Percentiles rank a stretch among this genome's conserved stretches.
These are phyloP conservation scores for Cheilosia urbana DNA, from an alignment of 2,888 invertebrate species.

Conservation along the genomic window DNA sequence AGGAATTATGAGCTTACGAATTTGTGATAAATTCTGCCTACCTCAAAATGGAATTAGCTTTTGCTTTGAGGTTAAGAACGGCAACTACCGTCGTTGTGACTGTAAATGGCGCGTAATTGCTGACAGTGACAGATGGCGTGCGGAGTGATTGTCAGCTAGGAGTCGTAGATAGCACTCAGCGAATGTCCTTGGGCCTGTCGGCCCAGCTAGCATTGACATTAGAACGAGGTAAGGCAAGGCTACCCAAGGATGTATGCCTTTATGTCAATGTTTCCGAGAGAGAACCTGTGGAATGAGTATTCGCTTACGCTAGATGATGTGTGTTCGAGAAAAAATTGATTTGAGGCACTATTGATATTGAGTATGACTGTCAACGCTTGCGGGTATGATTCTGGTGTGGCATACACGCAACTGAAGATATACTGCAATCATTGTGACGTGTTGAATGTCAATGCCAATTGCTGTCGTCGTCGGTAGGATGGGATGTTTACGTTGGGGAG, in stretches of 20 bases:
- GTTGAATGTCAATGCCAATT: conserved; percentile 45
- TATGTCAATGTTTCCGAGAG: conserved; percentile 1
- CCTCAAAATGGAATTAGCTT: conserved; percentile 12
- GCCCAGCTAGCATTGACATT: conserved; percentile 9
- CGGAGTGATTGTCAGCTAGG: conserved; percentile 5
- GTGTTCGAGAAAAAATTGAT: conserved; percentile 27
- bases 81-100: background rate
- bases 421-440: conserved; percentile 31
- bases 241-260: conserved; percentile 9
- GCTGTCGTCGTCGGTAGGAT: background rate
- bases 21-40: conserved; percentile 7
- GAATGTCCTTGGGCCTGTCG: background rate
- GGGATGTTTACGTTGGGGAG: background rate
- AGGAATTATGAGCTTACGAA: conserved; percentile 16
- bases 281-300: background rate
- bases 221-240: conserved; percentile 2
- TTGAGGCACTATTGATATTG: conserved; percentile 25
- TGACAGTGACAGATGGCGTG: conserved; percentile 48
- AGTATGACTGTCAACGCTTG: conserved; percentile 24
- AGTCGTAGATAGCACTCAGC: conserved; percentile 1
- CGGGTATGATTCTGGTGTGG: background rate
- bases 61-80: conserved; percentile 8
- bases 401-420: background rate
- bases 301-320: background rate
- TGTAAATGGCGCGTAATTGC: conserved; percentile 47